These are phyloP conservation scores for Gymnoscelis rufifasciata DNA, from an alignment of 2,888 invertebrate species.

Conservation along the genomic window DNA sequence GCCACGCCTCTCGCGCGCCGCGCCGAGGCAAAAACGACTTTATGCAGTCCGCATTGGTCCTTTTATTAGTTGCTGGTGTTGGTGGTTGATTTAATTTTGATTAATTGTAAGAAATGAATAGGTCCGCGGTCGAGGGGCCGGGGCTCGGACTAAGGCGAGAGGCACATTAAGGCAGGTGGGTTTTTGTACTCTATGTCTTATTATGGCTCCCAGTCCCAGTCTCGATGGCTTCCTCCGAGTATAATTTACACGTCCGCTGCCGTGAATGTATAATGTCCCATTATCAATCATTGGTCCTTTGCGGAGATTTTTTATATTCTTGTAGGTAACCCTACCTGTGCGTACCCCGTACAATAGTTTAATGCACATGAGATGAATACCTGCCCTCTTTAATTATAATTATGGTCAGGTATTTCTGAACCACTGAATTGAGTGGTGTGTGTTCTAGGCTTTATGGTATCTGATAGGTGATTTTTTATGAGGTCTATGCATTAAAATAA, in stretches of 20 bases:
- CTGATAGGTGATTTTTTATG: background rate
- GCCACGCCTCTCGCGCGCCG: constrained; percentile 60
- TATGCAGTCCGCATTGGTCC: constrained; percentile 37
- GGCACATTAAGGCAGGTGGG: constrained; percentile 30
- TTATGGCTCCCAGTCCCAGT: constrained; percentile 28
- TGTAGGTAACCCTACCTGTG: constrained; percentile 24
- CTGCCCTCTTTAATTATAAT: constrained; percentile 12
- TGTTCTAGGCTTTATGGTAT: background rate
- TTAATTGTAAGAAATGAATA: constrained; percentile 78
- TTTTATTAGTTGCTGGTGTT: constrained; percentile 37
- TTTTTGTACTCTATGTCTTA: constrained; percentile 23
- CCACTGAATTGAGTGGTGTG: background rate
- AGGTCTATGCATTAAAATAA: background rate
- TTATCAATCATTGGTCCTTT: constrained; percentile 47
- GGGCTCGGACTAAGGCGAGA: constrained; percentile 23
- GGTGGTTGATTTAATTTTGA: constrained; percentile 73
- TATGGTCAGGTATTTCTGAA: constrained; percentile 3
- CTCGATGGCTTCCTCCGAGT: constrained; percentile 39
- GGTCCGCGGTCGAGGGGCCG: constrained; percentile 40
- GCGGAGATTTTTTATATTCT: constrained; percentile 14
- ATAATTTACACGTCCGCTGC: constrained; percentile 22
- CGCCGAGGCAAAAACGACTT: constrained; percentile 42
- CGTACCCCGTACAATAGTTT: constrained; percentile 16
- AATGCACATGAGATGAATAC: constrained; percentile 14
- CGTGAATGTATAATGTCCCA: constrained; percentile 42